A percentile compares a stretch with the other conserved stretches of the same genome.
phyloP scores from a whole-genome alignment of 1,140 invertebrate species.

The Euwallacea similis region DNA sequence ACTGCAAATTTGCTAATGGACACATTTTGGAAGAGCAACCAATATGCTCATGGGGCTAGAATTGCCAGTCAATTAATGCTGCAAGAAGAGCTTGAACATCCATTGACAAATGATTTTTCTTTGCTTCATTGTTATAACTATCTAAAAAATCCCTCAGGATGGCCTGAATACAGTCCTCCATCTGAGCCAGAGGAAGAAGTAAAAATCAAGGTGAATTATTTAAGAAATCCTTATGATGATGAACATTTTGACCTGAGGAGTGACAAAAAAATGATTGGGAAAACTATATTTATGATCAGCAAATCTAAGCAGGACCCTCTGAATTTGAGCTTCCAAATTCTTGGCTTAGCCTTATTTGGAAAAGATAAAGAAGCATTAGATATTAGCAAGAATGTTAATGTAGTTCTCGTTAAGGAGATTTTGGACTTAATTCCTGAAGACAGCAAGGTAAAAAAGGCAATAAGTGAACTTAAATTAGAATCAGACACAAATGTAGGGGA shows the following conservation, averaged over 20 bases:
- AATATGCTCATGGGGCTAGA: conserved; percentile 73
- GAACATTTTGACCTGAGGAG: conserved; percentile 84
- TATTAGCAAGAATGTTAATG: conserved; percentile 48
- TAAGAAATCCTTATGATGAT: conserved; percentile 82
- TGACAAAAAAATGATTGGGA: conserved; percentile 70
- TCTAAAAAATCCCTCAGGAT: conserved; percentile 62
- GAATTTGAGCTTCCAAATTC: conserved; percentile 65
- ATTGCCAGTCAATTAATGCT: conserved; percentile 80
- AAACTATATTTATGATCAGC: conserved; percentile 71
- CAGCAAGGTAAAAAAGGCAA: conserved; percentile 45
- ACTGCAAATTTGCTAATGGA: conserved; percentile 82
- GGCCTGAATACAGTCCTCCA: conserved; percentile 55
- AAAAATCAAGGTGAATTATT: conserved; percentile 75
- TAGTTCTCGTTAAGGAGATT: conserved; percentile 54
- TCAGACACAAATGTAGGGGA: conserved; percentile 48
- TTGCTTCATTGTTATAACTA: conserved; percentile 77
- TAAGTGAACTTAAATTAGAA: conserved; percentile 43
- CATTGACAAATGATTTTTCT: conserved; percentile 68
- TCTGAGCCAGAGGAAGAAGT: conserved; percentile 66
- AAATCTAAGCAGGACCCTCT: conserved; percentile 58
- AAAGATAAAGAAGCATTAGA: conserved; percentile 65
- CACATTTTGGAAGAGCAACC: conserved; percentile 68
- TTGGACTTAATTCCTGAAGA: conserved; percentile 54
- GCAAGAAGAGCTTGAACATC: conserved; percentile 83
- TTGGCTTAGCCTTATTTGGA: conserved; percentile 69